These are phyloP conservation scores for Aviceda subcristata DNA, from an alignment of 2,113 vertebrate genomes.

Conservation along the genomic window DNA sequence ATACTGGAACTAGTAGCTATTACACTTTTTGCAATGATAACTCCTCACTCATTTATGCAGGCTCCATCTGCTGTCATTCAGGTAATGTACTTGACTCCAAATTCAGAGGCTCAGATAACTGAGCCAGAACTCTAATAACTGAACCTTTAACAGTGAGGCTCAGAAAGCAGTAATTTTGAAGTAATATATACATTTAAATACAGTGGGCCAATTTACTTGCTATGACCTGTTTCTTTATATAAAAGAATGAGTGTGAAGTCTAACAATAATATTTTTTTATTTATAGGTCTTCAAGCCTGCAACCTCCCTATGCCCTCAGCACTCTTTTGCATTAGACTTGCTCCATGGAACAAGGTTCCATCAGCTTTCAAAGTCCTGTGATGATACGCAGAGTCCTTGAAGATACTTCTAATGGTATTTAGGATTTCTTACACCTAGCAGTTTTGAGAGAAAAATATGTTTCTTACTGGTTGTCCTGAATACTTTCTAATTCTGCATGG, in stretches of 20 bases:
- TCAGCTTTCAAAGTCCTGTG: neutral
- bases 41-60: neutral
- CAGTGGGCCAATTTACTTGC: neutral
- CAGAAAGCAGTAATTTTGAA: neutral
- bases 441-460: neutral
- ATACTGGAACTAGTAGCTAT: neutral
- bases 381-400: neutral
- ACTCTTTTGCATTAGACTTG: neutral
- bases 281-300: neutral
- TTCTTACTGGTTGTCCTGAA: neutral
- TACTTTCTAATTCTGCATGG: neutral
- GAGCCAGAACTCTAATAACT: neutral
- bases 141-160: neutral
- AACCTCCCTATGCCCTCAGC: neutral
- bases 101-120: neutral
- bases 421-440: neutral
- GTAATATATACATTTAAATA: neutral
- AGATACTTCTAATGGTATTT: neutral
- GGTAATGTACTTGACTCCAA: neutral
- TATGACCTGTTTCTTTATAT: neutral
- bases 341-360: neutral
- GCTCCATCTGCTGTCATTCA: neutral
- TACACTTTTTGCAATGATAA: neutral
- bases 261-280: neutral
- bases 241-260: neutral